Percentiles rank a stretch among this genome's conserved stretches.
Evolutionary conservation across 2,113 vertebrate species (phyloP).

Genomic region (Hippolais icterina): DNA sequence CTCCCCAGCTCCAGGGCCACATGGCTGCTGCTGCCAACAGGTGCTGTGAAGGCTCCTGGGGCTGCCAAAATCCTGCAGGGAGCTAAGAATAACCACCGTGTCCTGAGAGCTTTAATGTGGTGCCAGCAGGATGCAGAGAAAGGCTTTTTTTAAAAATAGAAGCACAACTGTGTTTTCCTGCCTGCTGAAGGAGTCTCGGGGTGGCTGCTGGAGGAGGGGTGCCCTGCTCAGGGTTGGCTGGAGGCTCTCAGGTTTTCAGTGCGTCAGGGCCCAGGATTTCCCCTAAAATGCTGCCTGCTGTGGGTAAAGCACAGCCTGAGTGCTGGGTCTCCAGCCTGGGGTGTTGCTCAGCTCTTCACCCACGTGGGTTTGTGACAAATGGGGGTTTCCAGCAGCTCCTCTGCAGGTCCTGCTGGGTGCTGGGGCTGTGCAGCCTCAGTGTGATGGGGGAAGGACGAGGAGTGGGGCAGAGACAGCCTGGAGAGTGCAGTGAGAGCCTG

Average conservation of each 20-base stretch:
- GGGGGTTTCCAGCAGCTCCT: background rate
- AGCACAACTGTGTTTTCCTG: background rate
- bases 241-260: background rate
- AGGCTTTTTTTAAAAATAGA: background rate
- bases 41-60: background rate
- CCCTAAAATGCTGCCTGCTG: background rate
- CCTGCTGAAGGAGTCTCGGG: background rate
- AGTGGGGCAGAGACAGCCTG: background rate
- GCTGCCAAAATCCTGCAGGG: background rate
- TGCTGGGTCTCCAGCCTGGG: background rate
- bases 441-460: background rate
- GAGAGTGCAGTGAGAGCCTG: background rate
- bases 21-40: constrained; percentile 14
- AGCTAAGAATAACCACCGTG: constrained; percentile 8
- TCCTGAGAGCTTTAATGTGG: constrained; percentile 19
- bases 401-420: background rate
- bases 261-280: background rate
- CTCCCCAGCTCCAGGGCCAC: fast-evolving
- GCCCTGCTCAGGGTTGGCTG: background rate
- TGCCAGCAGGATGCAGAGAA: constrained; percentile 40
- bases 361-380: fast-evolving
- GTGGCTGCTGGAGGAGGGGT: background rate
- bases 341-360: background rate
- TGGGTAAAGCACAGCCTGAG: fast-evolving
- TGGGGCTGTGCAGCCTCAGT: fast-evolving